Percentiles rank a stretch among this genome's conserved stretches.
These are phyloP conservation scores for Azorinus chamasolen DNA, from an alignment of 2,888 invertebrate species.

Conservation along the genomic window DNA sequence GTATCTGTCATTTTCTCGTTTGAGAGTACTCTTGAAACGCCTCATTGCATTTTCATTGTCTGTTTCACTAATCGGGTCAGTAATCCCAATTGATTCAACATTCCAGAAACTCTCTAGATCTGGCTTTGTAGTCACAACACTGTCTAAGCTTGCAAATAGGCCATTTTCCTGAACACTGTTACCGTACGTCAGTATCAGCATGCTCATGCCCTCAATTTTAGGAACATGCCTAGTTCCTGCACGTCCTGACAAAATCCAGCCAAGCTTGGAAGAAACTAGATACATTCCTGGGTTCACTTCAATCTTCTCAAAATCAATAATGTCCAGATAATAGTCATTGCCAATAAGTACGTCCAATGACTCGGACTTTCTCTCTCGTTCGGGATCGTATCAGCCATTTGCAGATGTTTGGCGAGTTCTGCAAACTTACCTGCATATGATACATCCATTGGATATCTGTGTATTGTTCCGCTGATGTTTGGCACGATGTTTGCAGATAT, in stretches of 20 bases:
- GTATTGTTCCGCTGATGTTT: slow-evolving; percentile 15
- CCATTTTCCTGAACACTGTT: not conserved
- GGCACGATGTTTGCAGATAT: slow-evolving; percentile 34
- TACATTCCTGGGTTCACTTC: slow-evolving; percentile 21
- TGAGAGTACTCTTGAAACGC: slow-evolving; percentile 5
- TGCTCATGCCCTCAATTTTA: not conserved
- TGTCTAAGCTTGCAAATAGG: not conserved
- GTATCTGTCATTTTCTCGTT: slow-evolving; percentile 9
- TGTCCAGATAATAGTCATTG: slow-evolving; percentile 32
- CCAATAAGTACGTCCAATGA: slow-evolving; percentile 25
- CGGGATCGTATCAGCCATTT: slow-evolving; percentile 26
- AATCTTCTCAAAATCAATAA: slow-evolving; percentile 12
- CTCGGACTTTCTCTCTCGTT: not conserved
- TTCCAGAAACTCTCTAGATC: too few species aligned
- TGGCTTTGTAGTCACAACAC: too few species aligned
- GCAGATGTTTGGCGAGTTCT: slow-evolving; percentile 8
- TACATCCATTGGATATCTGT: slow-evolving; percentile 12
- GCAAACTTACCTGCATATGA: not conserved
- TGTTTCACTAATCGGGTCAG: slow-evolving; percentile 5
- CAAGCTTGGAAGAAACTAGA: slow-evolving; percentile 9
- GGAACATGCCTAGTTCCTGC: too few species aligned
- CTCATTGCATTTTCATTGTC: slow-evolving; percentile 20
- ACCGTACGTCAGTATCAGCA: slow-evolving; percentile 30
- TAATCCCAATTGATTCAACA: slow-evolving; percentile 22
- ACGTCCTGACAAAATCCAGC: too few species aligned